These are phyloP conservation scores for Zaprionus obscuricornis DNA, from an alignment of 2,888 invertebrate genomes.

Conservation along the genomic window DNA sequence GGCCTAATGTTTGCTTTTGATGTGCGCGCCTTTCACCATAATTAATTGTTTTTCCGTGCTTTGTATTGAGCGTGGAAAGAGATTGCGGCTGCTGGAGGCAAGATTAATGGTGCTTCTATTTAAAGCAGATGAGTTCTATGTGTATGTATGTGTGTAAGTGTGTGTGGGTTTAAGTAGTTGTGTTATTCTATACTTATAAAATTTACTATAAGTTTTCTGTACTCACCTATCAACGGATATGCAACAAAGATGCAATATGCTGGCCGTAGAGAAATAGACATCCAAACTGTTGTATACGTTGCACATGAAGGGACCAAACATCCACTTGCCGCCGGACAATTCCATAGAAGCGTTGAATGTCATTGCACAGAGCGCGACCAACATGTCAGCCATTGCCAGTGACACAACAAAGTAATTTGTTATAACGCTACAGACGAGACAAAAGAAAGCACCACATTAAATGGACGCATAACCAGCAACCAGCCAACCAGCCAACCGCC, in stretches of 20 bases:
- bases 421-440: constrained; percentile 86
- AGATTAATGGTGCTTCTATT: constrained; percentile 63
- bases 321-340: constrained; percentile 91
- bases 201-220: neutral
- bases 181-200: neutral
- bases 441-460: constrained; percentile 38
- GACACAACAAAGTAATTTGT: constrained; percentile 99
- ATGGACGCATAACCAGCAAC: constrained; percentile 29
- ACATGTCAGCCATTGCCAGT: constrained; percentile 95
- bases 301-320: constrained; percentile 96
- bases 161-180: neutral
- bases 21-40: constrained; percentile 68
- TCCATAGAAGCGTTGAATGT: constrained; percentile 96
- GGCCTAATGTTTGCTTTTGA: constrained; percentile 71
- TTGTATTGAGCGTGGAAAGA: constrained; percentile 47
- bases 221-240: constrained; percentile 90
- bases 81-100: constrained; percentile 46
- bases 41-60: constrained; percentile 64
- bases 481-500: neutral
- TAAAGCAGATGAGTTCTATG: constrained; percentile 10
- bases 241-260: constrained; percentile 96
- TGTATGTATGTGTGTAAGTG: neutral
- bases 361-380: constrained; percentile 97
- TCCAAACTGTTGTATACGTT: constrained; percentile 98
- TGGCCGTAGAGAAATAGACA: constrained; percentile 96